Conservation (phyloP, 2,888 invertebrate species). For the Graphium colonna region DNA sequence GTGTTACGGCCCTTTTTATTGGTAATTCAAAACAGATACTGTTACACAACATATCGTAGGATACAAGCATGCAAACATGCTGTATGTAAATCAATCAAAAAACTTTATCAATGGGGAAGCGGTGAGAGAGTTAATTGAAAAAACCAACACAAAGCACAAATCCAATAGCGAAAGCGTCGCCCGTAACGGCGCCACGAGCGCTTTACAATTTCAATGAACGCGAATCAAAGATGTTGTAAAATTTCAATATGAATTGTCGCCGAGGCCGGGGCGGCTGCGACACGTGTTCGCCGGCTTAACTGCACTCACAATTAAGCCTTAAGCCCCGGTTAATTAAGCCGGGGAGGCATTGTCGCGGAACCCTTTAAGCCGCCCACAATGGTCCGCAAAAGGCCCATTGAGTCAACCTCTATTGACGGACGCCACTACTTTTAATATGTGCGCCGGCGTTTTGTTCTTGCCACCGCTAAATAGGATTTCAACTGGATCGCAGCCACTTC, state of each 20-base stretch:
- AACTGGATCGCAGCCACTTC: constrained; percentile 40
- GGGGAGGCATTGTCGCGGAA: constrained; percentile 65
- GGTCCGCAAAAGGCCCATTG: constrained; percentile 66
- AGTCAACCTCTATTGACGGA: constrained; percentile 47
- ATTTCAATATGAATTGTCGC: constrained; percentile 64
- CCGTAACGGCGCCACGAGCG: not conserved
- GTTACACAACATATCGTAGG: too few species aligned
- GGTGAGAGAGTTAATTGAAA: not conserved
- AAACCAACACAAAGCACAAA: not conserved
- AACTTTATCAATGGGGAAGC: not conserved
- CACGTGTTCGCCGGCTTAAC: constrained; percentile 75
- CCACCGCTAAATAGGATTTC: constrained; percentile 42
- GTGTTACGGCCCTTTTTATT: too few species aligned
- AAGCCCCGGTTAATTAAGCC: constrained; percentile 77
- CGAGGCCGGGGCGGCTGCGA: constrained; percentile 57
- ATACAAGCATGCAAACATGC: too few species aligned
- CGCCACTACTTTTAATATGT: constrained; percentile 44
- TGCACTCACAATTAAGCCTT: constrained; percentile 76
- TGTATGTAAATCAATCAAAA: too few species aligned
- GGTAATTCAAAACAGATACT: too few species aligned
- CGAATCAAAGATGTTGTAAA: constrained; percentile 37
- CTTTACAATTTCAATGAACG: constrained; percentile 27
- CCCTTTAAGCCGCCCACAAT: constrained; percentile 70
- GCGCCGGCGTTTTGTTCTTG: constrained; percentile 38
- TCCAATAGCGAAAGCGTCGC: constrained; percentile 17